Evolutionary conservation across 2,113 vertebrate genomes (phyloP), one percentile per base, ranked within the genome.

Genomic region (Mirounga angustirostris): DNA sequence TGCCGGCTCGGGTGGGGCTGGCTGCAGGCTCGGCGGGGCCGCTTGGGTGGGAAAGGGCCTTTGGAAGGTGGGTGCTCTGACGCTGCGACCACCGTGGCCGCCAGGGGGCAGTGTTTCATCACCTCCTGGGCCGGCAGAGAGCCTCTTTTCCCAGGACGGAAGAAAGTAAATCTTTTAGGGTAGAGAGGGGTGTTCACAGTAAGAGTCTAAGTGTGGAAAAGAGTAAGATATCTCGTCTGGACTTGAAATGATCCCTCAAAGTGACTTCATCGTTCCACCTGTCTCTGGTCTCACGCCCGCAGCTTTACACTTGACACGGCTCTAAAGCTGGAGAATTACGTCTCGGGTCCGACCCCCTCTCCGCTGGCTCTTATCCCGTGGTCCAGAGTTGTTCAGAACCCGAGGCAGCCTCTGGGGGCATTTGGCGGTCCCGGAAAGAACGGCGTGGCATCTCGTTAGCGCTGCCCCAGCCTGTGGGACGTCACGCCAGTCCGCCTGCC

Each of bases 311-410:
- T 18, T 43, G 26, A 65, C 74, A 83, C 5, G 1, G 30, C 58
- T 58, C 15, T 30, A 18, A 88, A 74, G 24, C 10, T 65, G 21
- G 76, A 84, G 79, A 80, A 19, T 19, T 40, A 54, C 8, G 1
- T 56, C 26, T 36, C 0, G 0, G 4, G 33, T 33, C n/a, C 79
- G 52, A 19, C 4, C 5, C 0, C 30, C 24, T 76, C 59, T 73
- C 54, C 4, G 4, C 5, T 0, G 13, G 52, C 24, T 14, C 4
- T 88, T 82, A 80, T 13, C 16, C 52, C 0, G 0, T 13, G 65
- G 63, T 11, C 36, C 28, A 86, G 90, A 89, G 78, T 26, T 50
- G 40, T 15, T 71, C 19, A 12, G 59, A 36, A 26, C 21, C 40
- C 22, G 56, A 40, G 78, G 81, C 58, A 7, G 1, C 3, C 26